A percentile compares a stretch with the other conserved stretches of the same genome.
Conservation (phyloP, 2,797 vertebrate species). For the Enteromius argenteus region DNA sequence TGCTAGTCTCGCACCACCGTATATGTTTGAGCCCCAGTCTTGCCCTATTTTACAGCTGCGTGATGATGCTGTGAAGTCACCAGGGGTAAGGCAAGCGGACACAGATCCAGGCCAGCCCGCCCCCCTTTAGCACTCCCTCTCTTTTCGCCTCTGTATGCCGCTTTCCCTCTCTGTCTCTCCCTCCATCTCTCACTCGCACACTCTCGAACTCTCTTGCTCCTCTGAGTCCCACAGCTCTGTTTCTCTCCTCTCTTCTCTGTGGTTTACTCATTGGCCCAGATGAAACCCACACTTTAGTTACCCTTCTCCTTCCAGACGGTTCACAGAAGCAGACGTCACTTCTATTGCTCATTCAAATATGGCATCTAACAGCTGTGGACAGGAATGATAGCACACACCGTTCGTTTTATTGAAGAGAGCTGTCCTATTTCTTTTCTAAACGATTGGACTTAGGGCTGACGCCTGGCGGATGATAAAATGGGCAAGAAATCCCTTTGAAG, state of each 20-base stretch:
- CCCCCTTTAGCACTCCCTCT: constrained; percentile 20
- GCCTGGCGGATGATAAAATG: constrained; percentile 5
- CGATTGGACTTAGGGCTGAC: not conserved
- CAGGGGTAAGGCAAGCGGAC: constrained; percentile 57
- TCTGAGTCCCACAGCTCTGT: constrained; percentile 14
- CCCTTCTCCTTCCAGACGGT: not conserved
- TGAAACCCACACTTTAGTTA: constrained; percentile 43
- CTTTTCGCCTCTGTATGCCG: not conserved
- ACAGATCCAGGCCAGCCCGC: constrained; percentile 59
- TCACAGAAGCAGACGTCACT: constrained; percentile 10
- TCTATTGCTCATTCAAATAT: constrained; percentile 13
- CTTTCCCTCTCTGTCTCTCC: constrained; percentile 7
- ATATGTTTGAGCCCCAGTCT: constrained; percentile 3
- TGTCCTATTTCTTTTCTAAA: constrained; percentile 30
- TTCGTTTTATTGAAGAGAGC: not conserved
- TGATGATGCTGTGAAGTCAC: constrained; percentile 52
- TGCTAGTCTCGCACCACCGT: not conserved
- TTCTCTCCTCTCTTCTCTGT: not conserved
- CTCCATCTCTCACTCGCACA: not conserved
- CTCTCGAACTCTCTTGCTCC: not conserved
- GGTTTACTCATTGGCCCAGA: constrained; percentile 37
- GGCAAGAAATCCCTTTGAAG: constrained; percentile 12
- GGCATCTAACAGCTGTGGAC: constrained; percentile 3
- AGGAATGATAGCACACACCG: not conserved
- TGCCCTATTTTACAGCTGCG: constrained; percentile 61